Evolutionary conservation across 2,797 vertebrate genomes (phyloP), one percentile per base, ranked within the genome.

Genomic region (Ctenopoma multispine): DNA sequence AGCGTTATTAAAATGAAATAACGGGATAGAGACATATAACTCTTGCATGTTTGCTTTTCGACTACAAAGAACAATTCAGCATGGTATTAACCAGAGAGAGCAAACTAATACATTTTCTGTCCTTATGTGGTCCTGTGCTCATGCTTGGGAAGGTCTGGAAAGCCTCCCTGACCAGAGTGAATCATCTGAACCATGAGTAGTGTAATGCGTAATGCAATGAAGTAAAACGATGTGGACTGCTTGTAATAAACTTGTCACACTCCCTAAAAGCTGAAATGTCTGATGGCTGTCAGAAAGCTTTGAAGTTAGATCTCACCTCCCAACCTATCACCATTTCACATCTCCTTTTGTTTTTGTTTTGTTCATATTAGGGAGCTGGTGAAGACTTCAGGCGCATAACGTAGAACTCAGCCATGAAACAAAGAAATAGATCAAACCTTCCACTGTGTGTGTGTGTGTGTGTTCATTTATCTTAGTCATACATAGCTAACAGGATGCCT

Each of bases 261-360:
- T 81, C 63, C 63, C 68, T 83, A 79, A 83, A 75, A 81, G 73
- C 61, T 59, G 63, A 71, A 81, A 62, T 66, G 7, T 67, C 49
- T 69, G 69, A 82, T 75, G 53, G 44, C 63, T 85, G 82, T 69
- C 66, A 57, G 77, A 57, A 43, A 70, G 77, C 84, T 92, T 90
- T 90, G 89, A 93, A 86, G 87, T 75, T 41, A 7, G 54, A 69
- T 46, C 70, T 83, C 71, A 83, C 75, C 82, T 86, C 65, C 56
- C 64, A 64, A 80, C 61, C 59, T 50, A 41, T 40, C 81, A 75
- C 63, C 58, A 60, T 81, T 68, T 74, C 43, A 71, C 41, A 17
- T 75, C 74, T 82, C 40, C 51, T 71, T 63, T 63, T 81, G 46
- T 85, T 80, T 46, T 81, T 79, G 72, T 57, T 75, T 80, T 75